phyloP scores from a whole-genome alignment of 2,888 invertebrate genomes.

The Lepidochrysops patricia region DNA sequence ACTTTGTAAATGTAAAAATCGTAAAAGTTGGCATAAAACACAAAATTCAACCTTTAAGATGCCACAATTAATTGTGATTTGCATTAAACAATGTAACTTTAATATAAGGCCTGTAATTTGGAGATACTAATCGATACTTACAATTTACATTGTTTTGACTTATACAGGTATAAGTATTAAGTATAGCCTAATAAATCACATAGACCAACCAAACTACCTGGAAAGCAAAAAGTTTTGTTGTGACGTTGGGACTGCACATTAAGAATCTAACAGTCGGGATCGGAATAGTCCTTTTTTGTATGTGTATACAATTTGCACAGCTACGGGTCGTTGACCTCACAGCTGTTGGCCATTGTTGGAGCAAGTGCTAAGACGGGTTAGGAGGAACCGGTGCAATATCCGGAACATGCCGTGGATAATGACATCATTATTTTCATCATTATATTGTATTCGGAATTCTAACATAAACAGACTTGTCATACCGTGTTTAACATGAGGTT shows the following conservation, averaged over 20 bases:
- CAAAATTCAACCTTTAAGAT: no score
- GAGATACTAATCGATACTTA: no score
- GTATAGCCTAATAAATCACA: neutral
- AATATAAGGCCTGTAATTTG: no score
- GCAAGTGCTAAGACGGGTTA: constrained; percentile 55
- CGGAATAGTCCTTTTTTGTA: constrained; percentile 52
- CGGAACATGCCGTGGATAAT: constrained; percentile 65
- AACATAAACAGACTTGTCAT: constrained; percentile 5
- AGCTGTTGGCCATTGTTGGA: constrained; percentile 67
- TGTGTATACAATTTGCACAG: constrained; percentile 67
- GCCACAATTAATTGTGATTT: no score
- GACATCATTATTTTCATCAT: constrained; percentile 55
- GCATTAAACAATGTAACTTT: no score
- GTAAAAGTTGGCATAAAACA: no score
- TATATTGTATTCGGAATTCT: neutral
- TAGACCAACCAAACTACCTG: constrained; percentile 11
- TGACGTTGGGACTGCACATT: constrained; percentile 17
- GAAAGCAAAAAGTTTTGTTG: neutral
- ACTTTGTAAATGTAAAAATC: constrained; percentile 7
- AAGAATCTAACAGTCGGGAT: constrained; percentile 33
- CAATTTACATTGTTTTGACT: no score
- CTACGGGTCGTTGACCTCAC: constrained; percentile 61
- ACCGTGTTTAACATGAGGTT: neutral
- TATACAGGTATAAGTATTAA: neutral
- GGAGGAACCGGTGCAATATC: constrained; percentile 56